phyloP scores from a whole-genome alignment of 1,140 invertebrate species.

The Drosophila lowei region DNA sequence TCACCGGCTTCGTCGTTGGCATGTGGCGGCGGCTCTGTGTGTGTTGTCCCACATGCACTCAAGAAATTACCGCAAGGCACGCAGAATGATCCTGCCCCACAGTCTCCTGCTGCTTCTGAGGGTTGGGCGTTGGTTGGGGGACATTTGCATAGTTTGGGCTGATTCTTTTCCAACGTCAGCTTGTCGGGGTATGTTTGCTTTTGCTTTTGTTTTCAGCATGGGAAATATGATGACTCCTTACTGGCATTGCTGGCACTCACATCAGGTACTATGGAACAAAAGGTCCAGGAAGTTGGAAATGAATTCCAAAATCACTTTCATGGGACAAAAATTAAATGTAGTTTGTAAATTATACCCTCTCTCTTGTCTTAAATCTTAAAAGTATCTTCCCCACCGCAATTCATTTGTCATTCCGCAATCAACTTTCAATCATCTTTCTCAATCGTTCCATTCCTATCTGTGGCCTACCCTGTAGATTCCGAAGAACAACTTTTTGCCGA shows the following conservation, averaged over 20 bases:
- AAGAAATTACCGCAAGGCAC: conserved; percentile 67
- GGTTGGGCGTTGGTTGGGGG: too few species aligned
- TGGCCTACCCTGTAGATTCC: conserved; percentile 7
- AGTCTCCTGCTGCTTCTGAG: conserved; percentile 15
- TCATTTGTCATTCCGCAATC: conserved; percentile 18
- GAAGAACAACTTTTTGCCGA: conserved; percentile 2
- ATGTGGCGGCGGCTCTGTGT: conserved; percentile 31
- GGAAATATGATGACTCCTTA: conserved; percentile 66
- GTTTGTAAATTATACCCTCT: too few species aligned
- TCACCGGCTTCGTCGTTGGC: conserved; percentile 31
- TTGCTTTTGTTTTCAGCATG: conserved; percentile 35
- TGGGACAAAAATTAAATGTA: too few species aligned
- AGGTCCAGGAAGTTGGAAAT: neutral
- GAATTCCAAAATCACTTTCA: too few species aligned
- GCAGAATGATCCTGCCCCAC: conserved; percentile 47
- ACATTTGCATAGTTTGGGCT: conserved; percentile 64
- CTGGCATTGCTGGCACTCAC: conserved; percentile 33
- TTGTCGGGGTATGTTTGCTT: conserved; percentile 45
- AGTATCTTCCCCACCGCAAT: neutral
- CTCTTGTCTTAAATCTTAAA: too few species aligned
- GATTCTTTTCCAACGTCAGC: conserved; percentile 19
- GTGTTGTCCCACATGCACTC: conserved; percentile 62
- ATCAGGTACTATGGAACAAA: conserved; percentile 16
- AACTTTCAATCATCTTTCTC: conserved; percentile 25
- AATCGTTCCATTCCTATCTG: conserved; percentile 1